Evolutionary conservation across 2,888 invertebrate species (phyloP).

Genomic region (Ferrisia virgata): DNA sequence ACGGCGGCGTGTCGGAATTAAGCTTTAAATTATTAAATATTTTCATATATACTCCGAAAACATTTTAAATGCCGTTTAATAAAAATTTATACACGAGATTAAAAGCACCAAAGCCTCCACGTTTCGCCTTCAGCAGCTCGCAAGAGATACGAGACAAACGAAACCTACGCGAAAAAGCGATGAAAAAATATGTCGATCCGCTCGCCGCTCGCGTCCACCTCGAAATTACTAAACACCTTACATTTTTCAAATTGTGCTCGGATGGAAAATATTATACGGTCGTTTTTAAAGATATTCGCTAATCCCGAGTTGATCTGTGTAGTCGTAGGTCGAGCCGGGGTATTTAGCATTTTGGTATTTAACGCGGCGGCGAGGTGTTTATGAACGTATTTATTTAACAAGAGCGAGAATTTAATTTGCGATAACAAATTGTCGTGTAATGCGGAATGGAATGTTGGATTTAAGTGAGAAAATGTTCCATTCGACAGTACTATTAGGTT

Average conservation of each 20-base stretch:
- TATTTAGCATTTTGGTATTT: constrained; percentile 1
- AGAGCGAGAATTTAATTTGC: constrained; percentile 11
- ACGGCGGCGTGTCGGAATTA: background rate
- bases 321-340: background rate
- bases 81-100: background rate
- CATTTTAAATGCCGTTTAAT: background rate
- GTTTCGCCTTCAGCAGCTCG: background rate
- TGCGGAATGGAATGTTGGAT: constrained; percentile 20
- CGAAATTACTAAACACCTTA: background rate
- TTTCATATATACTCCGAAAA: background rate
- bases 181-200: background rate
- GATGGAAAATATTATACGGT: constrained; percentile 7
- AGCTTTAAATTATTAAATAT: background rate
- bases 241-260: background rate
- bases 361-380: background rate
- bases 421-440: constrained; percentile 16
- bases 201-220: background rate
- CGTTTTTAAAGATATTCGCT: constrained; percentile 3
- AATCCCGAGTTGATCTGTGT: background rate
- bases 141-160: background rate
- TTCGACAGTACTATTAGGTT: constrained; percentile 6
- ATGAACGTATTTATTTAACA: constrained; percentile 8
- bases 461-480: background rate
- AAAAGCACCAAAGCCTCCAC: background rate
- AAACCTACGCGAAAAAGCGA: background rate